A percentile compares a stretch with the other conserved stretches of the same genome.
Evolutionary conservation across 2,797 vertebrate species (phyloP).

Genomic region (Varecia variegata): DNA sequence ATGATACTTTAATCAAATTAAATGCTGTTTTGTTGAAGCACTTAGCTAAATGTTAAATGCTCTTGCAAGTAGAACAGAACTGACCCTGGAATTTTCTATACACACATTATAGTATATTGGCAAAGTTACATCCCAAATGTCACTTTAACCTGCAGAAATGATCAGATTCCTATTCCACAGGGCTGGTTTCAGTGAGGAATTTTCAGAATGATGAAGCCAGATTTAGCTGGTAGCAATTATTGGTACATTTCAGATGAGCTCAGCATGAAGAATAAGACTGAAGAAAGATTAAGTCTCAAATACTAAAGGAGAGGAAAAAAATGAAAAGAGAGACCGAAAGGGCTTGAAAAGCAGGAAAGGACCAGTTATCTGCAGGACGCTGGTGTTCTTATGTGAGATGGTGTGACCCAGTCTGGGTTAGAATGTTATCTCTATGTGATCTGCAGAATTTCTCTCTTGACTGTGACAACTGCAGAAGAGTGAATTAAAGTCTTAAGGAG

Average conservation of each 20-base stretch:
- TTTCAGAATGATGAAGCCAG: conserved; percentile 82
- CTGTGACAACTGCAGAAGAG: conserved; percentile 81
- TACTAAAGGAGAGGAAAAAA: conserved; percentile 77
- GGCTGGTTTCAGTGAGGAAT: conserved; percentile 80
- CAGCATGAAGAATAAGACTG: conserved; percentile 81
- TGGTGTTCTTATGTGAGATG: conserved; percentile 81
- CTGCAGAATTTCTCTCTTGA: conserved; percentile 83
- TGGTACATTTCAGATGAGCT: conserved; percentile 85
- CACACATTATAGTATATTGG: background rate
- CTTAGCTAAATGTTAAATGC: conserved; percentile 16
- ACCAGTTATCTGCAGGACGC: conserved; percentile 83
- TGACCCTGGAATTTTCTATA: background rate
- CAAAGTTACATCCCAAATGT: conserved; percentile 70
- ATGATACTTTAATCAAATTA: conserved; percentile 8
- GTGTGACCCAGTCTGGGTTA: conserved; percentile 82
- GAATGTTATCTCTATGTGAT: conserved; percentile 83
- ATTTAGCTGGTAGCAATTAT: conserved; percentile 84
- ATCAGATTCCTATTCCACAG: conserved; percentile 75
- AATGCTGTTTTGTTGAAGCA: background rate
- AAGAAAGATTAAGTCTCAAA: conserved; percentile 86
- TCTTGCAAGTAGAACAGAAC: conserved; percentile 32
- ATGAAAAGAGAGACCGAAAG: conserved; percentile 79
- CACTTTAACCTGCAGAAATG: conserved; percentile 72
- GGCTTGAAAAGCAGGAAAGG: conserved; percentile 80
- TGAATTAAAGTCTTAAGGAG: conserved; percentile 86